Conservation (phyloP, 2,113 vertebrate species). For the Toxostoma redivivum region DNA sequence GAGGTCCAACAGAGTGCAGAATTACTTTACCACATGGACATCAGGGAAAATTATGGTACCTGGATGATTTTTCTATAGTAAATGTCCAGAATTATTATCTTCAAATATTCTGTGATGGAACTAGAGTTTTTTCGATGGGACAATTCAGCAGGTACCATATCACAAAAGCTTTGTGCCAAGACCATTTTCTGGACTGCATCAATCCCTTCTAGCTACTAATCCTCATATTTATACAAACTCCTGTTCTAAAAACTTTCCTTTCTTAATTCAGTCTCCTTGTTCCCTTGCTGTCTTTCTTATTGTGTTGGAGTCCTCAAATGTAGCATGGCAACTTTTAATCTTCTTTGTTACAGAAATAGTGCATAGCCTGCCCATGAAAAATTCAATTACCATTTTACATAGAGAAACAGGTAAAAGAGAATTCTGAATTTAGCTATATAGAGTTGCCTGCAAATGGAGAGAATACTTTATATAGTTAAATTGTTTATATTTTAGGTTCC, state of each 20-base stretch:
- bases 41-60: neutral
- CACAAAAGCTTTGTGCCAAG: neutral
- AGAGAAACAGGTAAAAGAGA: neutral
- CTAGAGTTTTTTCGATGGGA: neutral
- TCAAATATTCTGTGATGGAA: neutral
- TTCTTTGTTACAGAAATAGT: neutral
- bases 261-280: neutral
- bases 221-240: neutral
- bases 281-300: neutral
- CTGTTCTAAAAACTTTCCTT: neutral
- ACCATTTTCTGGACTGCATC: neutral
- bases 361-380: neutral
- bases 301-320: neutral
- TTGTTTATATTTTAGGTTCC: neutral
- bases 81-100: neutral
- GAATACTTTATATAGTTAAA: neutral
- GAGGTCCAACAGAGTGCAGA: accelerated
- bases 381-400: neutral
- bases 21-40: neutral
- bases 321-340: neutral
- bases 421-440: neutral
- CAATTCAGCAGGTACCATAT: neutral
- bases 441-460: neutral
- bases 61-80: neutral
- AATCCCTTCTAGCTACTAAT: neutral